phyloP scores from a whole-genome alignment of 2,888 invertebrate genomes.

The Zonitis immaculata region DNA sequence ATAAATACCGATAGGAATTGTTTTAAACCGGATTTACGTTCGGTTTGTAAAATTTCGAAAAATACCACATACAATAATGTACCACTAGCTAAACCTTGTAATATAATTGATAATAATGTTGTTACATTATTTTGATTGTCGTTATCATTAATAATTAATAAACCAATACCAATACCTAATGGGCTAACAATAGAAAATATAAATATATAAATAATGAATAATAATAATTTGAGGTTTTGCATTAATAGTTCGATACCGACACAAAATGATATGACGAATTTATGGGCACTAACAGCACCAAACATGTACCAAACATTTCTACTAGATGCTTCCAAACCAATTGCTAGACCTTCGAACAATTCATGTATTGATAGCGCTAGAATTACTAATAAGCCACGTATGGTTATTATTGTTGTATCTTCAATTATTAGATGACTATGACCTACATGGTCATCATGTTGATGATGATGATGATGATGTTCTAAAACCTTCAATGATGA shows the following conservation, averaged over 20 bases:
- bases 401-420: slow-evolving; percentile 40
- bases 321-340: slow-evolving; percentile 66
- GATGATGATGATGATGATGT: slow-evolving; percentile 20
- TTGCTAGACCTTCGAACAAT: slow-evolving; percentile 81
- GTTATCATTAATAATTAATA: slow-evolving; percentile 58
- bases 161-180: slow-evolving; percentile 71
- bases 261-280: slow-evolving; percentile 82
- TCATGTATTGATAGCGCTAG: slow-evolving; percentile 82
- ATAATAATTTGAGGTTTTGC: slow-evolving; percentile 58
- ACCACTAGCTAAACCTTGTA: slow-evolving; percentile 88
- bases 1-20: slow-evolving; percentile 63
- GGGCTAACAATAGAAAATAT: slow-evolving; percentile 78
- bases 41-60: slow-evolving; percentile 79
- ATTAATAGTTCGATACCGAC: slow-evolving; percentile 79
- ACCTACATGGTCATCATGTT: slow-evolving; percentile 25
- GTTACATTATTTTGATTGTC: slow-evolving; percentile 56
- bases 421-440: slow-evolving; percentile 38
- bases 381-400: slow-evolving; percentile 74
- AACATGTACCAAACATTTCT: slow-evolving; percentile 72
- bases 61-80: slow-evolving; percentile 93
- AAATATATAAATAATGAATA: slow-evolving; percentile 64
- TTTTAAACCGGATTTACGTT: slow-evolving; percentile 56
- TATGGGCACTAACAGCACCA: slow-evolving; percentile 79
- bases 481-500: not conserved
- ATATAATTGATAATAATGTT: slow-evolving; percentile 61